Conservation (phyloP, 2,888 invertebrate species). For the Drosophila falleni region DNA sequence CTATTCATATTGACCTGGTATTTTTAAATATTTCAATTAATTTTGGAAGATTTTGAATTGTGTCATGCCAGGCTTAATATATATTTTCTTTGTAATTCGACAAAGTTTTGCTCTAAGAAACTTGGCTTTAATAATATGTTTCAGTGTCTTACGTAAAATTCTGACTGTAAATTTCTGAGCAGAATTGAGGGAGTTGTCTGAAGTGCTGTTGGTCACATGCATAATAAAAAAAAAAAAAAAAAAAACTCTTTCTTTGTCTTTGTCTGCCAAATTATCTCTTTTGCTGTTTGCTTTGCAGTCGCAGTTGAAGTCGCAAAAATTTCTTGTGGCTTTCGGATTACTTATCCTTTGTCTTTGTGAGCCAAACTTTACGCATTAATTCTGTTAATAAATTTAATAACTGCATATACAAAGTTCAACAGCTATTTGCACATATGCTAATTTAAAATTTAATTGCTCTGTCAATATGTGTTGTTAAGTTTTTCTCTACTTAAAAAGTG, state of each 20-base stretch:
- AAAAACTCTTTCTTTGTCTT: constrained; percentile 59
- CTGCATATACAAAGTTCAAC: constrained; percentile 55
- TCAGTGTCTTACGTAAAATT: constrained; percentile 8
- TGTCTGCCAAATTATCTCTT: constrained; percentile 38
- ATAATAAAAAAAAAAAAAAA: constrained; percentile 22
- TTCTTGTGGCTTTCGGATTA: constrained; percentile 42
- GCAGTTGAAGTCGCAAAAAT: constrained; percentile 32
- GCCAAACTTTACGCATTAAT: constrained; percentile 74
- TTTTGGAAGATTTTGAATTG: no score
- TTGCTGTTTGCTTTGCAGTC: constrained; percentile 61
- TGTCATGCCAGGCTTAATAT: no score
- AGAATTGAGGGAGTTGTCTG: constrained; percentile 16
- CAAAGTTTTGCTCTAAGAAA: not conserved
- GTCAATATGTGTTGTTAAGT: constrained; percentile 61
- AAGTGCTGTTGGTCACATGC: constrained; percentile 18
- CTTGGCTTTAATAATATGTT: not conserved
- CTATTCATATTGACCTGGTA: no score
- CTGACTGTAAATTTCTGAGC: constrained; percentile 35
- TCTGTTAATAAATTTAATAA: constrained; percentile 79
- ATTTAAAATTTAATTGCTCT: constrained; percentile 77
- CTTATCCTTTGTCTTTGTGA: constrained; percentile 49
- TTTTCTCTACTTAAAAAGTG: constrained; percentile 30
- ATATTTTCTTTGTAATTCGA: not conserved
- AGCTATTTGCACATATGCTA: constrained; percentile 64
- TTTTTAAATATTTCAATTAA: no score